Base-by-base conservation (phyloP, 2,797 vertebrate species). In the Spinibarbus caldwelli region DNA sequence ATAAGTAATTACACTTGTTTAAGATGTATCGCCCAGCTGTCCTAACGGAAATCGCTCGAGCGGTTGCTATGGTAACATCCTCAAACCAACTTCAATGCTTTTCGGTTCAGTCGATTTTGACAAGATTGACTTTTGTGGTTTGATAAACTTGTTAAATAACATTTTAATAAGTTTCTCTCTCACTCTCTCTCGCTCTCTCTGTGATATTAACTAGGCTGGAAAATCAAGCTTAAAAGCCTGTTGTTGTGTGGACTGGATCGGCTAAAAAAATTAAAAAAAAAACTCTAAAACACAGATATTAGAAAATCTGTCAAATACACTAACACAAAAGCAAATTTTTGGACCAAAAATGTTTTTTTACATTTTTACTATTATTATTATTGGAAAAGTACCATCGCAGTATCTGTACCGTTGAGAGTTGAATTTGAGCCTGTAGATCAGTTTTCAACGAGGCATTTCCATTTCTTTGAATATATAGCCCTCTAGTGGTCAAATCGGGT, bases 381-480 rank as follows among this genome's bases (percentile, higher is more conserved):
- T 66, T 21, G 31, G 0, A 34, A 19, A 66, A 19, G 1, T 47
- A 19, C 14, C 7, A 45, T 26, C 1, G 7, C 31, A 17, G 14
- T 62, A n/a, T 6, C 64, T 68, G 19, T 31, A 75, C 17, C 12
- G 6, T 5, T 12, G 4, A 79, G 59, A 7, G 17, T 5, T 80
- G 11, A 49, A 17, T n/a, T 34, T 36, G 19, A 49, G 12, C 8
- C 4, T 9, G 21, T 49, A 15, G 6, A 52, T 14, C 47, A 52
- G 45, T 52, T 54, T 36, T 38, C 36, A 29, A 29, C 8, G 3
- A 41, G 0, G 17, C 2, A 14, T 23, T 31, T n/a, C 38, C 64
- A 87, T 86, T 82, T 87, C 47, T 85, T 78, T 64, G 88, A 54
- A 26, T 79, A 86, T 82, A 52, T 5, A n/a, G 67, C 83, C 90